Percentiles rank a stretch among this genome's conserved stretches.
phyloP scores from a whole-genome alignment of 2,113 vertebrate genomes.

The Colinus virginianus region DNA sequence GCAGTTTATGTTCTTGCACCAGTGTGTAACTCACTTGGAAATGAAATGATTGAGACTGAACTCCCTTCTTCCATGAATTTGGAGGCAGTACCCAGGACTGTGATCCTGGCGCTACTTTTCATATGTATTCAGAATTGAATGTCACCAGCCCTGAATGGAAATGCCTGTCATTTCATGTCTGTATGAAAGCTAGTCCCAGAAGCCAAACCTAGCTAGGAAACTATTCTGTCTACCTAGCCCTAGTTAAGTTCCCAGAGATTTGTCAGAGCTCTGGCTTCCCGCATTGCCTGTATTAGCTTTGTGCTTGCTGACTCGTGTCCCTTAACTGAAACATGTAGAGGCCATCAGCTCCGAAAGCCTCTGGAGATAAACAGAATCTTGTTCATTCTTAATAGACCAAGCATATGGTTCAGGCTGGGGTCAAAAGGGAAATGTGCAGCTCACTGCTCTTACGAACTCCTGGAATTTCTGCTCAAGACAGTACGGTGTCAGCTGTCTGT shows the following conservation, averaged over 20 bases:
- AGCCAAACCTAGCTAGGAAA: not conserved
- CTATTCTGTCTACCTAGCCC: not conserved
- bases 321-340: not conserved
- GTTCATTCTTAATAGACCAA: not conserved
- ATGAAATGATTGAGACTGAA: not conserved
- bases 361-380: not conserved
- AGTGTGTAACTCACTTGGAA: not conserved
- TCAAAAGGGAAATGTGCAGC: not conserved
- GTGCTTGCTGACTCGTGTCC: not conserved
- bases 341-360: not conserved
- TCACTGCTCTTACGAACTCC: not conserved
- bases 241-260: not conserved
- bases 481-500: not conserved
- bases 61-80: not conserved
- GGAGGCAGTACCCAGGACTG: not conserved
- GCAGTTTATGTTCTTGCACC: not conserved
- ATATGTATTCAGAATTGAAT: not conserved
- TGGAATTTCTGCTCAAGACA: not conserved
- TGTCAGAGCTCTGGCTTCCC: not conserved
- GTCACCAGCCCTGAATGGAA: not conserved
- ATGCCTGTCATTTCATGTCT: not conserved
- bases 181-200: not conserved
- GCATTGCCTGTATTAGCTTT: not conserved
- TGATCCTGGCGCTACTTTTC: not conserved
- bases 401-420: not conserved